Evolutionary conservation across 2,888 invertebrate genomes (phyloP), one percentile per base, ranked within the genome.

Genomic region (Ornithoptera alexandrae): DNA sequence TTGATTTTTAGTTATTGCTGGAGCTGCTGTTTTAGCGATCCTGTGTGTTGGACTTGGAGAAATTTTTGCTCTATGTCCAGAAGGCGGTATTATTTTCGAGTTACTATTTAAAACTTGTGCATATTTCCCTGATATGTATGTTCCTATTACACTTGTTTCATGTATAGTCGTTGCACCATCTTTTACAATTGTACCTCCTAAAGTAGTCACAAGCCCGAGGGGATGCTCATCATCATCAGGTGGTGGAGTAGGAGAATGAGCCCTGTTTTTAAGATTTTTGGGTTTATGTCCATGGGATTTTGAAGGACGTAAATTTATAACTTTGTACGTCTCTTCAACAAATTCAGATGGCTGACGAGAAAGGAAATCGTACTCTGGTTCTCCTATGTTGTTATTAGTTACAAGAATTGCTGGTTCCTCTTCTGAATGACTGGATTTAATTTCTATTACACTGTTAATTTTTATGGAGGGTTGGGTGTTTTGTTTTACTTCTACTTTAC

Each of bases 131-230:
- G 96, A 96, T 78, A 97, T 96, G 81, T 95, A 96, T 5, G 97
- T 97, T 39, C 97, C 96, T 77, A 97, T 96, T n/a, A 97, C 97
- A 82, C 96, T 96, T 0, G 97, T 97, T 88, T 97, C 97, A 81
- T 97, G 96, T 8, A 97, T 94, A 0, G 97, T 97, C 7, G 97
- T 97, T 2, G 95, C 88, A 1, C 97, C 97, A 79, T 97, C 96
- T 81, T 95, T 96, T 6, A 97, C 95, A 69, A 96, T 94, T 7
- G 96, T 97, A 30, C 97, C 97, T 60, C 97, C 97, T 66, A 97
- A 93, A 78, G 96, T 97, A 8, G 97, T 97, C 0, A 97, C 96
- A 68, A 97, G 89, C 7, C 97, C 97, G 1, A 96, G 94, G 0
- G 97, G 96, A 83, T 95, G 96, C 72, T 94, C 94, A 42, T 94